A percentile compares a stretch with the other conserved stretches of the same genome.
These are phyloP conservation scores for Stratiomys singularior DNA, from an alignment of 2,888 invertebrate species.

Conservation along the genomic window DNA sequence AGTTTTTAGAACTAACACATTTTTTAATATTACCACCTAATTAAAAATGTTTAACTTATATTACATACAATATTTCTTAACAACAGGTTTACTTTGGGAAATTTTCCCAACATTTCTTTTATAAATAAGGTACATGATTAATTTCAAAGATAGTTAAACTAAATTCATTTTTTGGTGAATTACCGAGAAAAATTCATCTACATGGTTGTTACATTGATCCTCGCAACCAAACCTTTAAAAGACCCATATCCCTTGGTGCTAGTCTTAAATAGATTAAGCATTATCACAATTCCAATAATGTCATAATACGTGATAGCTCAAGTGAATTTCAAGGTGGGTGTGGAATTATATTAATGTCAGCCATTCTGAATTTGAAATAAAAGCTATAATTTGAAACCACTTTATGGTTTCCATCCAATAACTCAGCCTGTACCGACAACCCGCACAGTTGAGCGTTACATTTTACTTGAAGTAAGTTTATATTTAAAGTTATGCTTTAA, in stretches of 20 bases:
- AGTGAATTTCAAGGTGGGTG: background rate
- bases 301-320: background rate
- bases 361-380: too few relatives aligned
- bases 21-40: background rate
- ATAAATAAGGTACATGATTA: slow-evolving; percentile 45
- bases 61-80: slow-evolving; percentile 1
- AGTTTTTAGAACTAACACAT: background rate
- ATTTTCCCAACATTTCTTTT: background rate
- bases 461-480: too few relatives aligned
- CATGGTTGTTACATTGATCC: background rate
- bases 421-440: too few relatives aligned
- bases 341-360: too few relatives aligned
- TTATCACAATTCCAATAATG: background rate
- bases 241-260: background rate
- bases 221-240: background rate
- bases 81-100: background rate
- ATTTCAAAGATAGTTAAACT: slow-evolving; percentile 13
- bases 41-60: background rate
- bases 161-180: slow-evolving; percentile 47
- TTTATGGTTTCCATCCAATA: too few relatives aligned
- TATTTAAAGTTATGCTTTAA: too few relatives aligned
- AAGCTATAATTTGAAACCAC: too few relatives aligned
- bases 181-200: slow-evolving; percentile 15
- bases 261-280: too few relatives aligned
- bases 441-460: too few relatives aligned